phyloP scores from a whole-genome alignment of 2,113 vertebrate species.

The Gadus macrocephalus region DNA sequence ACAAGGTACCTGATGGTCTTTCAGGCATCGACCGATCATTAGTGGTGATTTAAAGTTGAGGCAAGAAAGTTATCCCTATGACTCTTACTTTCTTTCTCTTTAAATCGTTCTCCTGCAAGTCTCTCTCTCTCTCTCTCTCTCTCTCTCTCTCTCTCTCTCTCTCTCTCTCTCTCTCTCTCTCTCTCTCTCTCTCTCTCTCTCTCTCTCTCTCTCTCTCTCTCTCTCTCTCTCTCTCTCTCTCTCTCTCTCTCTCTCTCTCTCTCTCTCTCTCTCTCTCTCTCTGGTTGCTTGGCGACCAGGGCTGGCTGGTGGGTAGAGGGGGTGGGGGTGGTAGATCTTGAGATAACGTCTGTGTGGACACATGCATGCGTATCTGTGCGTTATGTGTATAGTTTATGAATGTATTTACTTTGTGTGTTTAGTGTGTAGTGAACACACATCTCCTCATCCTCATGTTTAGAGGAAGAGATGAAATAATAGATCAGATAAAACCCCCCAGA shows the following conservation, averaged over 20 bases:
- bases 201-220: slow-evolving; percentile 3
- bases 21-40: too few species aligned
- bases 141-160: neutral
- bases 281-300: slow-evolving; percentile 94
- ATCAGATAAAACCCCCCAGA: too few species aligned
- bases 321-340: slow-evolving; percentile 12
- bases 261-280: slow-evolving; percentile 13
- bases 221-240: slow-evolving; percentile 17
- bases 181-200: slow-evolving; percentile 15
- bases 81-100: slow-evolving; percentile 1
- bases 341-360: slow-evolving; percentile 16
- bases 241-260: neutral
- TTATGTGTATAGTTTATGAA: neutral
- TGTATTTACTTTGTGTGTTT: neutral
- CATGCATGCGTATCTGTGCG: neutral
- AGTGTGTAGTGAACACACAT: neutral
- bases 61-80: neutral
- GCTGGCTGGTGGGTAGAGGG: slow-evolving; percentile 34
- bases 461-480: too few species aligned
- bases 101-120: slow-evolving; percentile 18
- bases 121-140: slow-evolving; percentile 16
- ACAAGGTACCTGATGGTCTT: too few species aligned
- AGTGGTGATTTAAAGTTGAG: too few species aligned
- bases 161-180: slow-evolving; percentile 13
- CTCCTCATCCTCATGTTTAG: too few species aligned